A percentile compares a stretch with the other conserved stretches of the same genome.
phyloP scores from a whole-genome alignment of 2,113 vertebrate genomes.

The Cichladusa arquata region DNA sequence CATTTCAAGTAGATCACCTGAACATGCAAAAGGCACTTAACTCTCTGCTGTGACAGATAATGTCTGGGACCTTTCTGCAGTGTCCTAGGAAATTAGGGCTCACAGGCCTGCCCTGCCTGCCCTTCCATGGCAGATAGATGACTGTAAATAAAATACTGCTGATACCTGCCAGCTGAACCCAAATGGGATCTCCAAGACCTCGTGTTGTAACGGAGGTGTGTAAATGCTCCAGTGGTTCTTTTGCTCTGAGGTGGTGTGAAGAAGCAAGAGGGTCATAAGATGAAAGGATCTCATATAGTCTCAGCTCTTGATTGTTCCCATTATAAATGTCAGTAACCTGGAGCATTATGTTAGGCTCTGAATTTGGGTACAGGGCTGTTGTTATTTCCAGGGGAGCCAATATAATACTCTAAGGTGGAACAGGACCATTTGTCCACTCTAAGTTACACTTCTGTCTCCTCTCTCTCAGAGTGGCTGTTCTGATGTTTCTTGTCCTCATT shows the following conservation, averaged over 20 bases:
- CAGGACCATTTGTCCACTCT: background rate
- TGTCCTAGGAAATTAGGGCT: background rate
- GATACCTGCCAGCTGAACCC: background rate
- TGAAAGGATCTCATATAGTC: background rate
- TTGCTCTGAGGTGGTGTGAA: background rate
- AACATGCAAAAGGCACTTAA: background rate
- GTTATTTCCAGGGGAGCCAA: background rate
- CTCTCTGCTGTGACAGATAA: background rate
- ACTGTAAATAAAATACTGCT: background rate
- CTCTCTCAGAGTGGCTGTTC: background rate
- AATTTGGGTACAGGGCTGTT: background rate
- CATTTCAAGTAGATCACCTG: background rate
- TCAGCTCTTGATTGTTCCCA: background rate
- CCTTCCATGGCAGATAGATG: background rate
- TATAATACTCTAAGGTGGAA: background rate
- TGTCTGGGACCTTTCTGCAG: background rate
- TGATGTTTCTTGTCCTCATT: background rate
- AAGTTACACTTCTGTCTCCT: background rate
- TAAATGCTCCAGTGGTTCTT: background rate
- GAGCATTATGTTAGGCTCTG: background rate
- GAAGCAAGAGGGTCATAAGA: background rate
- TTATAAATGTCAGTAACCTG: background rate
- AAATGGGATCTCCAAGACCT: background rate
- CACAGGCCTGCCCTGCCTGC: background rate
- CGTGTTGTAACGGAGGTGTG: background rate